Evolutionary conservation across 2,797 vertebrate species (phyloP).

Genomic region (Falco rusticolus): DNA sequence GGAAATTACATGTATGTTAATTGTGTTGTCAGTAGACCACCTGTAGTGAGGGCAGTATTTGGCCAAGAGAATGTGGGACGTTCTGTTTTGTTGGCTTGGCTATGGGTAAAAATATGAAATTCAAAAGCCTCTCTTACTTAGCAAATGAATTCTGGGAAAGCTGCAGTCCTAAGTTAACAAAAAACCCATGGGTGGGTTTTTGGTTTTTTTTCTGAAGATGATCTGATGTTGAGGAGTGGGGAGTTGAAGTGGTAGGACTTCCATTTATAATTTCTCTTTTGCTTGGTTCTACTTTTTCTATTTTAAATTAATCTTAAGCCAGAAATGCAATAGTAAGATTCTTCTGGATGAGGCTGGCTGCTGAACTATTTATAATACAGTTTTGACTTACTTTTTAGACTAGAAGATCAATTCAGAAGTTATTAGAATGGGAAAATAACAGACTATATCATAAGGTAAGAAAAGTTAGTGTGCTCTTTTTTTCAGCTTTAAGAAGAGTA

Average conservation of each 20-base stretch:
- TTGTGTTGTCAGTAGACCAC: not conserved
- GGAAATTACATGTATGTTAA: not conserved
- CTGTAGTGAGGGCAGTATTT: not conserved
- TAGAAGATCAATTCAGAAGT: slow-evolving; percentile 96
- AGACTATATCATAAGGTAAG: slow-evolving; percentile 99
- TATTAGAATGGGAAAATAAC: slow-evolving; percentile 99
- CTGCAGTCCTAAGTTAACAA: not conserved
- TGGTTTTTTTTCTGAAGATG: not conserved
- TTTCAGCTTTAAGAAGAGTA: not conserved
- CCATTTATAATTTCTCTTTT: not conserved
- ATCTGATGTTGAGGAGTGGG: not conserved
- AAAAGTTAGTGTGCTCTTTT: not conserved
- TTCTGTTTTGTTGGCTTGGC: not conserved
- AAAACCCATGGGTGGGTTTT: not conserved
- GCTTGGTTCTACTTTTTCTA: not conserved
- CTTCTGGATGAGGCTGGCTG: not conserved
- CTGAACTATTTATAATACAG: slow-evolving; percentile 40
- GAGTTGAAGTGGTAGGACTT: not conserved
- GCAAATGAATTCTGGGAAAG: not conserved
- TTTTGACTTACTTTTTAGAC: slow-evolving; percentile 83
- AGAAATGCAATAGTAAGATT: not conserved
- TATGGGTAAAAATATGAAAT: not conserved
- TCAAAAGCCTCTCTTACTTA: not conserved
- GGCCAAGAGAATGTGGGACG: not conserved
- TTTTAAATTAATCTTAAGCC: not conserved